Evolutionary conservation across 2,113 vertebrate genomes (phyloP), one percentile per base, ranked within the genome.

Genomic region (Chamaea fasciata): DNA sequence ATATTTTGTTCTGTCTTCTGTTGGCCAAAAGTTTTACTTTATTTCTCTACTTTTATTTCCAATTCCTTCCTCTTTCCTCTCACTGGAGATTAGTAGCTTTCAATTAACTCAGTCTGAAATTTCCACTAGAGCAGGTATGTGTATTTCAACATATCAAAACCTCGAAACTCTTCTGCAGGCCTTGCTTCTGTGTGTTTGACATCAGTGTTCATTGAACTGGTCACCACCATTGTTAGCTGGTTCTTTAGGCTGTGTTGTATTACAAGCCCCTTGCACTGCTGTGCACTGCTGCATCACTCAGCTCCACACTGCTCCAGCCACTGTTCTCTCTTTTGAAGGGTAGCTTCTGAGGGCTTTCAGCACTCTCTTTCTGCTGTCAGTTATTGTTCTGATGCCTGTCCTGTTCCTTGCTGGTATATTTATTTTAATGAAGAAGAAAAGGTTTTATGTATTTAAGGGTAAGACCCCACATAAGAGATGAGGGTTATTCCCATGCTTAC

Each of bases 11-110:
- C 70, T 73, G 39, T 79, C 8, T 55, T 30, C 30, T 57, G 27
- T 39, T 95, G 68, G 39, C 52, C 28, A 67, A 83, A 91, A 63
- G 4, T 46, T 91, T 55, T 8, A 31, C 41, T 73, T 74, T 88
- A 64, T 85, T 35, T 73, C 33, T 80, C 47, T 70, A 15, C 18
- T 70, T 92, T 83, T 12, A 67, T 83, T 83, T 88, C 39, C 56
- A 94, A 6, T 56, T 35, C 15, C 10, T 92, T 90, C 35, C 8
- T 74, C 27, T 59, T 93, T 80, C 47, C 59, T 93, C 65, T 78
- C 52, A 31, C 44, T 79, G 55, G 68, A 93, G 83, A 74, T 83
- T 47, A 92, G 63, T 74, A 74, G 21, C 24, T 94, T 85, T 83
- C 82, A 83, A 67, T 63, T 91, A 94, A 57, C 18, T 65, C 7